Percentiles rank a stretch among this genome's conserved stretches.
phyloP scores from a whole-genome alignment of 1,140 invertebrate species.

The Drosophila setifemur region DNA sequence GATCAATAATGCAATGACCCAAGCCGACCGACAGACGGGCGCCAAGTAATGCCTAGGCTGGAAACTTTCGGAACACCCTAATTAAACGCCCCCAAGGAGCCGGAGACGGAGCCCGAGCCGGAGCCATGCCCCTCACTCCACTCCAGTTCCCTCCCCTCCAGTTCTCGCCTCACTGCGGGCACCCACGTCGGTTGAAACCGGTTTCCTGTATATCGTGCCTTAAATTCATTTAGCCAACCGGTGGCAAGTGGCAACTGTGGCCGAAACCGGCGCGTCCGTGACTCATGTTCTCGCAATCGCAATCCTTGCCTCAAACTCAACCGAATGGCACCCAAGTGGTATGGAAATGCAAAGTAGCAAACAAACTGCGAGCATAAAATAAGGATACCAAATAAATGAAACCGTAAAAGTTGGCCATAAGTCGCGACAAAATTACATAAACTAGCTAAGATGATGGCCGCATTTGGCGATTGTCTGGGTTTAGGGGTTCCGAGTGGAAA shows the following conservation, averaged over 20 bases:
- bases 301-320: slow-evolving; percentile 41
- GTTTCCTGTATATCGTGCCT: slow-evolving; percentile 58
- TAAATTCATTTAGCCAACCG: slow-evolving; percentile 61
- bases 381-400: slow-evolving; percentile 52
- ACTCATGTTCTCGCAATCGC: slow-evolving; percentile 19
- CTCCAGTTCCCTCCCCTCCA: background rate
- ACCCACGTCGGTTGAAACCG: slow-evolving; percentile 32
- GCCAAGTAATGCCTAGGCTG: slow-evolving; percentile 56
- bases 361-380: background rate
- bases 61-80: slow-evolving; percentile 36
- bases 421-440: slow-evolving; percentile 71
- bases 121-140: background rate
- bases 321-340: slow-evolving; percentile 11
- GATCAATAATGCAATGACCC: slow-evolving; percentile 76
- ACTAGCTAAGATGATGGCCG: slow-evolving; percentile 36
- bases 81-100: slow-evolving; percentile 56
- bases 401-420: slow-evolving; percentile 69
- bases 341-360: slow-evolving; percentile 9
- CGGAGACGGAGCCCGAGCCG: no score
- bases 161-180: background rate
- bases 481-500: background rate
- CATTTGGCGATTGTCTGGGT: background rate
- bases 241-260: background rate
- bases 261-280: slow-evolving; percentile 15
- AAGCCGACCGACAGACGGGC: slow-evolving; percentile 34